A percentile compares a stretch with the other conserved stretches of the same genome.
These are phyloP conservation scores for Drosophila gaucha DNA, from an alignment of 2,888 invertebrate species.

Conservation along the genomic window DNA sequence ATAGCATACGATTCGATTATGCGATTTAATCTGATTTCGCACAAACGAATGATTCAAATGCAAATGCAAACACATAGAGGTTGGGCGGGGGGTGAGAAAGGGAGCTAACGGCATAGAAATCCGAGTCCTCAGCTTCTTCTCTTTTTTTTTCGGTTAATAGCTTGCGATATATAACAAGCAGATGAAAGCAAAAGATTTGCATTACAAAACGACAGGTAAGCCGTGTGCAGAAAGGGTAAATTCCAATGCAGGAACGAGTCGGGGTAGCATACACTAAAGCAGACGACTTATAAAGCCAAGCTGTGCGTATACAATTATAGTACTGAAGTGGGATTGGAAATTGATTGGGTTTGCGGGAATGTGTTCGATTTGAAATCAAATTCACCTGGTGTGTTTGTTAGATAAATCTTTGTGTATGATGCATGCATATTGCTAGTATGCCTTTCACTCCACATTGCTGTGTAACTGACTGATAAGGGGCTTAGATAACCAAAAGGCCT, in stretches of 20 bases:
- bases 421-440: constrained; percentile 13
- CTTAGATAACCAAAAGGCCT: constrained; percentile 6
- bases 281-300: constrained; percentile 51
- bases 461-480: constrained; percentile 3
- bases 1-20: constrained; percentile 76
- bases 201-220: constrained; percentile 78
- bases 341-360: constrained; percentile 62
- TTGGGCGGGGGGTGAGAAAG: constrained; percentile 2
- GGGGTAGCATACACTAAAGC: constrained; percentile 11
- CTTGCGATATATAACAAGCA: constrained; percentile 79
- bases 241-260: background rate
- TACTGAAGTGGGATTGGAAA: constrained; percentile 20
- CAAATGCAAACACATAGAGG: constrained; percentile 59
- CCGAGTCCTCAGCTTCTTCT: constrained; percentile 36
- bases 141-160: constrained; percentile 66
- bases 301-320: constrained; percentile 47
- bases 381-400: constrained; percentile 38
- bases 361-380: constrained; percentile 51
- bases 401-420: constrained; percentile 32
- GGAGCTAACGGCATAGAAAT: constrained; percentile 64
- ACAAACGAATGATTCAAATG: constrained; percentile 79
- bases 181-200: constrained; percentile 79
- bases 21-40: constrained; percentile 79
- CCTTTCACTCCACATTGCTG: background rate
- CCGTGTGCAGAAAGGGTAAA: constrained; percentile 47